Evolutionary conservation across 2,113 vertebrate species (phyloP).

Genomic region (Indicator indicator): DNA sequence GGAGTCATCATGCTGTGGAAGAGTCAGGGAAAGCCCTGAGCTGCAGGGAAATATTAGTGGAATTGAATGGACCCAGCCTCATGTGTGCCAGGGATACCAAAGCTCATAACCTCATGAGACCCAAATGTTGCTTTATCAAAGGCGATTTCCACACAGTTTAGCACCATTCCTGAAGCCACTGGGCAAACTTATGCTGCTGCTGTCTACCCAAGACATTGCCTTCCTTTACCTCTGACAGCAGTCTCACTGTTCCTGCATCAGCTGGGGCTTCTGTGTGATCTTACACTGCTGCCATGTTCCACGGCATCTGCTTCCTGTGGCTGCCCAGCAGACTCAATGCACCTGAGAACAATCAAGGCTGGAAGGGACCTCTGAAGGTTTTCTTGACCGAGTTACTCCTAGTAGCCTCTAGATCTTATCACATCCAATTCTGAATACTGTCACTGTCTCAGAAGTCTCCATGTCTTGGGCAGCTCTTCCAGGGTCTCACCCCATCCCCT

Average conservation of each 20-base stretch:
- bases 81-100: not conserved
- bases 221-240: too few species aligned
- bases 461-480: too few species aligned
- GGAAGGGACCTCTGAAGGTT: not conserved
- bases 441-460: too few species aligned
- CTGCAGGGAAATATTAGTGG: not conserved
- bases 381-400: not conserved
- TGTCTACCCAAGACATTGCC: not conserved
- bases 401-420: not conserved
- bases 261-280: too few species aligned
- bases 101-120: not conserved
- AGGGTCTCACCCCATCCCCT: too few species aligned
- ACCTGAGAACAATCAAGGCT: not conserved
- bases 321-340: not conserved
- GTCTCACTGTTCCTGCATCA: too few species aligned
- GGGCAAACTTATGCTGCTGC: not conserved
- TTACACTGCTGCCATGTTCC: too few species aligned
- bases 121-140: not conserved
- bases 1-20: not conserved
- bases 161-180: not conserved
- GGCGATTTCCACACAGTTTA: not conserved
- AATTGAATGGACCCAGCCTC: not conserved
- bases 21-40: not conserved
- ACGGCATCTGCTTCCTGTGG: not conserved
- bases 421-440: not conserved